These are phyloP conservation scores for Callipepla californica DNA, from an alignment of 2,113 vertebrate species.

Conservation along the genomic window DNA sequence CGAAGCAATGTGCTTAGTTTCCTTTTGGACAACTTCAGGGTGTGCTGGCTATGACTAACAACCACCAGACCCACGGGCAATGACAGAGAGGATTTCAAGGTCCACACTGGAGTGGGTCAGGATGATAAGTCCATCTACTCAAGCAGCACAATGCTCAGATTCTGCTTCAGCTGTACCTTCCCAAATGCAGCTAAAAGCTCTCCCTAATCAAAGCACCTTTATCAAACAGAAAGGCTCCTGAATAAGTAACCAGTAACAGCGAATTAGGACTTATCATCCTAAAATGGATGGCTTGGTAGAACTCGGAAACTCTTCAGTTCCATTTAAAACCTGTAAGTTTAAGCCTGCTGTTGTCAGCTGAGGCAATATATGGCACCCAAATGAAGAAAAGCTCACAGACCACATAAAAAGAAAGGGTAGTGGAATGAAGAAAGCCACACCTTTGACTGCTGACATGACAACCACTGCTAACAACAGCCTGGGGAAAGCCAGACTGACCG, in stretches of 20 bases:
- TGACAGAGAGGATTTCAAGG: background rate
- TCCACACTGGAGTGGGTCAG: background rate
- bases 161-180: background rate
- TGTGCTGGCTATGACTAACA: background rate
- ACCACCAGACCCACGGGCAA: background rate
- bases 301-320: rapidly evolving
- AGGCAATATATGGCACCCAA: background rate
- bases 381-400: background rate
- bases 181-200: background rate
- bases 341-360: background rate
- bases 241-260: background rate
- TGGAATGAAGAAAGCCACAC: background rate
- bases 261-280: background rate
- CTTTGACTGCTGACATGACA: background rate
- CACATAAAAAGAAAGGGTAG: background rate
- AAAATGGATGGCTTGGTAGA: background rate
- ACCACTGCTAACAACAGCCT: background rate
- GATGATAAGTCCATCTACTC: too few relatives aligned
- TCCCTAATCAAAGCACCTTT: background rate
- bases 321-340: background rate
- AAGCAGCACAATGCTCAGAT: background rate
- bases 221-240: background rate
- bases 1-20: background rate
- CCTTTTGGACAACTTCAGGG: background rate
- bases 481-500: slow-evolving; percentile 5